A percentile compares a stretch with the other conserved stretches of the same genome.
Evolutionary conservation across 2,113 vertebrate genomes (phyloP).

Genomic region (Boulengeromyrus knoepffleri): DNA sequence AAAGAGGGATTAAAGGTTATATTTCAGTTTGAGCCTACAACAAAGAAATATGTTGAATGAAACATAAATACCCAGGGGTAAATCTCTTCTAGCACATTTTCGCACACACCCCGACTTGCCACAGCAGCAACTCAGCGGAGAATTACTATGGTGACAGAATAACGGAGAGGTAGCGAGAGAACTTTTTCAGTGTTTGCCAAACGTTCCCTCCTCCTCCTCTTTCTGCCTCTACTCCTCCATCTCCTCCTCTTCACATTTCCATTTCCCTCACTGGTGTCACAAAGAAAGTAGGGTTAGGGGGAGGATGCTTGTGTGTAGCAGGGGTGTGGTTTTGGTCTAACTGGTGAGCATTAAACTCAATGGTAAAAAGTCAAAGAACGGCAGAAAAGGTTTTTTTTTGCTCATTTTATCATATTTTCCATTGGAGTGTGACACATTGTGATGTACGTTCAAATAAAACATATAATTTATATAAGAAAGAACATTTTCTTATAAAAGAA

Average conservation of each 20-base stretch:
- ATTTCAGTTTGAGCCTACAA: neutral
- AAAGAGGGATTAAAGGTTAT: neutral
- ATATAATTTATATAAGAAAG: neutral
- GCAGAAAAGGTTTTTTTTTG: neutral
- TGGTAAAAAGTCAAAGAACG: neutral
- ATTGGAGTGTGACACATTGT: neutral
- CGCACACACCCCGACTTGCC: neutral
- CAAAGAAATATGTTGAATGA: neutral
- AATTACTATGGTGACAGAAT: neutral
- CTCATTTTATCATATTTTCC: neutral
- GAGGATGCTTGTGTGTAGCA: neutral
- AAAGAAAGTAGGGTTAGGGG: neutral
- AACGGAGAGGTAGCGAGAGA: neutral
- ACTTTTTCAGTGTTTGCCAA: neutral
- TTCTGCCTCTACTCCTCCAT: neutral
- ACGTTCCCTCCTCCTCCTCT: neutral
- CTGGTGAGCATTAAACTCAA: neutral
- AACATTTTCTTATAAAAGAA: neutral
- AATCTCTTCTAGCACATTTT: neutral
- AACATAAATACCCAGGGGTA: neutral
- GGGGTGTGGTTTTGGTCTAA: neutral
- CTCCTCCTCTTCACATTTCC: constrained; percentile 10
- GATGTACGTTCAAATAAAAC: neutral
- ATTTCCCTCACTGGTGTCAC: neutral
- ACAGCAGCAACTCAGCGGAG: neutral